phyloP scores from a whole-genome alignment of 2,888 invertebrate genomes.

The Drepanosiphum platanoidis region DNA sequence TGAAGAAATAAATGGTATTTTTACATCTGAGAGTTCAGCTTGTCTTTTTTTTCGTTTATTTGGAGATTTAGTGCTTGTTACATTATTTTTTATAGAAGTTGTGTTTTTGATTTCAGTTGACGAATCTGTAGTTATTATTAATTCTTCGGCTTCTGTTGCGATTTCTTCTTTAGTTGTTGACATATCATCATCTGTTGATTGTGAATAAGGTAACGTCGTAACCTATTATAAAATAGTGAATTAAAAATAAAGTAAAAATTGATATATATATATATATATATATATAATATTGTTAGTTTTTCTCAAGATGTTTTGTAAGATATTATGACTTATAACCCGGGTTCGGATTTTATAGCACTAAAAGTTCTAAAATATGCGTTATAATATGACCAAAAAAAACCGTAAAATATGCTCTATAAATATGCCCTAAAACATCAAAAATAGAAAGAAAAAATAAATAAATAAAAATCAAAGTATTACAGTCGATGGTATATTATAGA shows the following conservation, averaged over 20 bases:
- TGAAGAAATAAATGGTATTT: neutral
- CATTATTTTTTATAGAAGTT: neutral
- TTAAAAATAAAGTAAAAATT: neutral
- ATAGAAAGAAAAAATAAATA: no score
- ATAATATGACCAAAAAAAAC: no score
- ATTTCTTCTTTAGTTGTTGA: neutral
- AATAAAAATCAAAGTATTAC: no score
- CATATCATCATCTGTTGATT: neutral
- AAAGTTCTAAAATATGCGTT: no score
- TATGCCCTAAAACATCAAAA: no score
- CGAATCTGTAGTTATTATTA: neutral
- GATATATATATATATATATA: no score
- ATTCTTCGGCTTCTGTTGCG: neutral
- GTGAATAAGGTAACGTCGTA: constrained; percentile 16
- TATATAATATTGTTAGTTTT: no score
- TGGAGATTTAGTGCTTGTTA: neutral
- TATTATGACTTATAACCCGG: no score
- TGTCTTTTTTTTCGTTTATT: constrained; percentile 45
- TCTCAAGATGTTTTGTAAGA: no score
- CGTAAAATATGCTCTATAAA: no score
- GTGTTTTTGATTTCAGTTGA: neutral
- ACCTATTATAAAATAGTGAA: neutral
- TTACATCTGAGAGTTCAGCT: neutral
- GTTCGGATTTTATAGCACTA: no score
- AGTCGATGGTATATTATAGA: no score